These are phyloP conservation scores for Alloplasta piceator DNA, from an alignment of 2,888 invertebrate genomes.

Conservation along the genomic window DNA sequence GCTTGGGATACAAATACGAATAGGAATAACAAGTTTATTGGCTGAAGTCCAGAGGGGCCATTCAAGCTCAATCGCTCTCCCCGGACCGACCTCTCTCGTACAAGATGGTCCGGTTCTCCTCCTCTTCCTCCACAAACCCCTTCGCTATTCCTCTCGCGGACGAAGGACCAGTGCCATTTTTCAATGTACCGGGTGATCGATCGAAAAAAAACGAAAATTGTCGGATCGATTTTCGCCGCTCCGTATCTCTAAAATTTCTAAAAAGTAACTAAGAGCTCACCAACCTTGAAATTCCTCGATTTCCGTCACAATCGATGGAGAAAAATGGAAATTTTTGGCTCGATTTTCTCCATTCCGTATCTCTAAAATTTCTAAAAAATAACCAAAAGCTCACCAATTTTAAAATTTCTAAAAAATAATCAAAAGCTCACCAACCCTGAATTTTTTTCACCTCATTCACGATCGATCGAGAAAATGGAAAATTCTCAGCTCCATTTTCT, in stretches of 20 bases:
- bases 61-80: conserved; percentile 70
- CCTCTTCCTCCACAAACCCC: background rate
- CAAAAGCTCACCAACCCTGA: background rate
- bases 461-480: too few relatives aligned
- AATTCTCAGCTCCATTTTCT: too few relatives aligned
- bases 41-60: conserved; percentile 72
- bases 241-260: too few relatives aligned
- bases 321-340: background rate
- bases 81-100: conserved; percentile 62
- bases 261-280: too few relatives aligned
- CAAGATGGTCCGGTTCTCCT: background rate
- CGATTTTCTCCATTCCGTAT: background rate
- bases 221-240: too few relatives aligned
- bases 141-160: background rate
- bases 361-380: too few relatives aligned
- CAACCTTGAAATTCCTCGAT: too few relatives aligned
- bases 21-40: conserved; percentile 73
- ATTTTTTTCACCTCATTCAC: too few relatives aligned
- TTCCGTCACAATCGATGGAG: too few relatives aligned
- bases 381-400: background rate
- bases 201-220: too few relatives aligned
- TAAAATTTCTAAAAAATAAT: conserved; percentile 11
- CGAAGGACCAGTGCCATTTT: conserved; percentile 21
- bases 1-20: conserved; percentile 64
- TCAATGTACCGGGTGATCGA: conserved; percentile 36